These are phyloP conservation scores for Nothobranchius furzeri DNA, from an alignment of 2,113 vertebrate genomes.

Conservation along the genomic window DNA sequence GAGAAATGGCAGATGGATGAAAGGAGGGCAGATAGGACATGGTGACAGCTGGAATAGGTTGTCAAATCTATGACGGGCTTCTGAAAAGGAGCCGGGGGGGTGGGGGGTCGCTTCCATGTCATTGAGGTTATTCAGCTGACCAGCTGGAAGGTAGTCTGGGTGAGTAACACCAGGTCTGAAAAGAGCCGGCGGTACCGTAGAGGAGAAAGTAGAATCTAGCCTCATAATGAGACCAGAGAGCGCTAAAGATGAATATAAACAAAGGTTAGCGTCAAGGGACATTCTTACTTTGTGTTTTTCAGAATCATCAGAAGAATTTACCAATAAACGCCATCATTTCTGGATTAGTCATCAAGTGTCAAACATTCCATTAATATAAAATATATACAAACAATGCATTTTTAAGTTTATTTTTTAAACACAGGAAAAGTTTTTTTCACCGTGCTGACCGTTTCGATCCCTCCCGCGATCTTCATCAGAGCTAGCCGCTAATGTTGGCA, in stretches of 20 bases:
- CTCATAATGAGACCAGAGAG: conserved; percentile 1
- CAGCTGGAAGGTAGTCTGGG: conserved; percentile 55
- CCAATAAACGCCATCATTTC: no score
- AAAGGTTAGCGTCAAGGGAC: not conserved
- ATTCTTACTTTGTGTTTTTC: not conserved
- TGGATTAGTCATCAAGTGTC: no score
- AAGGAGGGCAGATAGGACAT: conserved; percentile 44
- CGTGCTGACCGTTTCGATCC: no score
- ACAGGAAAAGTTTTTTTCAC: no score
- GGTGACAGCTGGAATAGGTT: conserved; percentile 65
- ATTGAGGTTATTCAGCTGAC: conserved; percentile 44
- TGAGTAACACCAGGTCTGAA: conserved; percentile 4
- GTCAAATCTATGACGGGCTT: conserved; percentile 51
- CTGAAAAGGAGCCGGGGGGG: conserved; percentile 47
- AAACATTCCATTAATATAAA: no score
- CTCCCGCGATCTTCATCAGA: no score
- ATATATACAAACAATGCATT: no score
- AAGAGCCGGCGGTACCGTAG: conserved; percentile 10
- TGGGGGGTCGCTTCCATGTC: conserved; percentile 44
- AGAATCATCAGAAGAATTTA: no score
- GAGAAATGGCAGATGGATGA: conserved; percentile 49
- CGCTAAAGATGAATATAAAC: not conserved
- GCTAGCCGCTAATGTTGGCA: no score
- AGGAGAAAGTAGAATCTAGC: not conserved
- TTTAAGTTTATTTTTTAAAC: no score